Evolutionary conservation across 92 coral and sea anemone genomes (phyloP), one percentile per base, ranked within the genome.

Genomic region (Desmophyllum pertusum): DNA sequence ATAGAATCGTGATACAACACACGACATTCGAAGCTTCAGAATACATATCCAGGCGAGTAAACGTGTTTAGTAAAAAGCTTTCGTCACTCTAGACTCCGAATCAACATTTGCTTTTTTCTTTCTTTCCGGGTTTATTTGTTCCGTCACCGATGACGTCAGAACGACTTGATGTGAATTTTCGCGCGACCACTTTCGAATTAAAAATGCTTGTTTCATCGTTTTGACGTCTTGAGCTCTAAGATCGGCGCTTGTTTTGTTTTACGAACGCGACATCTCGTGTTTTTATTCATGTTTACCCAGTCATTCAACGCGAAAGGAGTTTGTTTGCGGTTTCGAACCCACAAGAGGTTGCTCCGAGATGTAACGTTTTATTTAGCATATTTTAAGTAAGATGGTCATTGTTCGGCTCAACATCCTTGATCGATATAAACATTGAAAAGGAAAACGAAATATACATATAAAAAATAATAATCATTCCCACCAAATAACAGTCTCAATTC

Each of bases 101-200:
- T 67, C 76, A 69, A 80, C 74, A 80, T 80, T 79, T 79, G 75
- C 45, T 66, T 43, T 63, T 41, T 61, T 38, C 45, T 40, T 38
- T 33, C 25, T 10, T 10, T 65, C n/a, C 37, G 42, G 3, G 19
- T 64, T 46, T 79, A 63, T 79, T 78, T 65, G 23, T 29, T 23
- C 33, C 1, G 23, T 67, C 38, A 45, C 66, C 52, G 51, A 80
- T 80, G 84, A 80, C 84, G 76, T 80, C 84, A 80, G 76, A 37
- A 69, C 75, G 5, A 23, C 6, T 25, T 59, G 81, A 57, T 59
- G 57, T 61, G 81, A 75, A 64, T 65, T 79, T 80, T 69, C 65
- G 76, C 61, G 43, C 84, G 76, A 52, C 46, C n/a, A 43, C 70
- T 61, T 41, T 13, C n/a, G 27, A 55, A 53, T 71, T 61, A 3